Percentiles rank a stretch among this genome's conserved stretches.
phyloP scores from a whole-genome alignment of 2,797 vertebrate species.

The Sebastes nivosus region DNA sequence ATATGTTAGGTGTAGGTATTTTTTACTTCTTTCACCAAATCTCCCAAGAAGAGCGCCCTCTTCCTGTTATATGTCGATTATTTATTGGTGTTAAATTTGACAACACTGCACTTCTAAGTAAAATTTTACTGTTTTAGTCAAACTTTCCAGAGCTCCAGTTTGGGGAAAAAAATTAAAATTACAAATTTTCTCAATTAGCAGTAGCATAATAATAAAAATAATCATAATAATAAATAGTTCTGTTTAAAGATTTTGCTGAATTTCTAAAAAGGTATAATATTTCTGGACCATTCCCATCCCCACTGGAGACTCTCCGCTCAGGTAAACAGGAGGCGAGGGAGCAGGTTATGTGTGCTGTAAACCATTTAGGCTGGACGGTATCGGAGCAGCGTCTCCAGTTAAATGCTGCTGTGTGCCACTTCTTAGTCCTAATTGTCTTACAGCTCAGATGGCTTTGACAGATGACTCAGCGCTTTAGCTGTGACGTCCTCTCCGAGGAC shows the following conservation, averaged over 20 bases:
- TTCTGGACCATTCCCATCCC: too few species aligned
- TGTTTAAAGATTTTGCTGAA: neutral
- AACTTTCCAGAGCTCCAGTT: neutral
- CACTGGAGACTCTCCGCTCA: neutral
- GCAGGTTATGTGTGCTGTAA: slow-evolving; percentile 1
- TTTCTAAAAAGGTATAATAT: neutral
- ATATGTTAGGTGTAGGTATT: fast-evolving
- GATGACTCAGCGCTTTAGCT: slow-evolving; percentile 68
- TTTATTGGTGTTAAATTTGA: neutral
- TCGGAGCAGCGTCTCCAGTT: slow-evolving; percentile 25
- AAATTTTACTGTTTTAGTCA: neutral
- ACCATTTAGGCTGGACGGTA: neutral
- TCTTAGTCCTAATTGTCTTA: slow-evolving; percentile 68
- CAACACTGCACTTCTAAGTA: neutral
- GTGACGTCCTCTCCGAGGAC: slow-evolving; percentile 53
- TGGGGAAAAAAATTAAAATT: neutral
- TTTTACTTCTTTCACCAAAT: neutral
- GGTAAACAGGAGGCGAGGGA: neutral
- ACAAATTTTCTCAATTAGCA: neutral
- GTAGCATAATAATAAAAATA: neutral
- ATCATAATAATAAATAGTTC: neutral
- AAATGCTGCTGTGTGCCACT: slow-evolving; percentile 46
- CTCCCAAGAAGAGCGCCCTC: neutral
- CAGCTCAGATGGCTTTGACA: slow-evolving; percentile 63
- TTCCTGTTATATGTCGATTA: fast-evolving